Conservation (phyloP, 2,888 invertebrate genomes). For the Dendrolimus houi region DNA sequence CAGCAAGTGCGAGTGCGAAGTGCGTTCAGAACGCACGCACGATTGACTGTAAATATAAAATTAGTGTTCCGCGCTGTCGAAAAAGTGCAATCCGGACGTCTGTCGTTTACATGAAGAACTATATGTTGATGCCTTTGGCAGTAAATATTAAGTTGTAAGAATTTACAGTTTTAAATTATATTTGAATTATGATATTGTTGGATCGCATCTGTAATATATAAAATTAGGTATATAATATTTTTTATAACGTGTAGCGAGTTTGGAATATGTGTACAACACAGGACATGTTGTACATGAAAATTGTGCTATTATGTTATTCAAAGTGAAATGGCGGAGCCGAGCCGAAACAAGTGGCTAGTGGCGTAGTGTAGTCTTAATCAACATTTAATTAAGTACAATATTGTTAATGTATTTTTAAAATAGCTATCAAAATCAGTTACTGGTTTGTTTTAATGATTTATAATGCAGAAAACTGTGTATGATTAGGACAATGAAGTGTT, state of each 20-base stretch:
- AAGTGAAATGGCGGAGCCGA: not conserved
- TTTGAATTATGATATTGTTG: constrained; percentile 69
- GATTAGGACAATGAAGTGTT: constrained; percentile 45
- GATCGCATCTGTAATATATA: constrained; percentile 66
- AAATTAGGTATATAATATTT: constrained; percentile 49
- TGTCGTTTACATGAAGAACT: no score
- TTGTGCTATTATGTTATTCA: constrained; percentile 24
- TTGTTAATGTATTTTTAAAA: constrained; percentile 59
- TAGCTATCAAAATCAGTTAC: constrained; percentile 54
- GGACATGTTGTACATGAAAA: constrained; percentile 35
- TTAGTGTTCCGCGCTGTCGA: not conserved
- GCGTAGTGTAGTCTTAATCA: no score
- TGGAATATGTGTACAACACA: constrained; percentile 28
- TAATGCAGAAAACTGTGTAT: constrained; percentile 37
- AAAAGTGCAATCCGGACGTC: not conserved
- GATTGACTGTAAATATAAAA: constrained; percentile 14
- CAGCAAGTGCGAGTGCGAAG: not conserved
- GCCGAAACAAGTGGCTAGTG: not conserved
- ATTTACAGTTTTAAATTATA: constrained; percentile 65
- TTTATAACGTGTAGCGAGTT: constrained; percentile 54
- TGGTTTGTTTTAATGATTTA: constrained; percentile 60
- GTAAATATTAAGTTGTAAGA: constrained; percentile 42
- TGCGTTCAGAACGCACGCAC: constrained; percentile 37
- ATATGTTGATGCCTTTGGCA: constrained; percentile 27
- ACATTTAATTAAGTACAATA: constrained; percentile 60